Base-by-base conservation (phyloP, 1,140 invertebrate species). In the Argopecten irradians region DNA sequence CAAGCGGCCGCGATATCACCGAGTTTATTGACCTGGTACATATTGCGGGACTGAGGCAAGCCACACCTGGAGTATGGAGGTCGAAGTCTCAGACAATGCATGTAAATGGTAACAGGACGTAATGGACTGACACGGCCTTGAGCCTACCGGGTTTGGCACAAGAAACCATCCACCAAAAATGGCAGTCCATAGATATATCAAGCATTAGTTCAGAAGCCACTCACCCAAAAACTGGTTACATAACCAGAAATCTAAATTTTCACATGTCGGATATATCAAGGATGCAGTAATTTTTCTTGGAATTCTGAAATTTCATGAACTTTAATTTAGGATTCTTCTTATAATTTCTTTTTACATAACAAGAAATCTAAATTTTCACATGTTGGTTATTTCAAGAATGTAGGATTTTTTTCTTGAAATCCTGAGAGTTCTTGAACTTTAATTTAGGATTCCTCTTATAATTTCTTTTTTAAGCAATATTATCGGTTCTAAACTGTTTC, bases 21-120 rank as follows among this genome's bases (percentile, higher is more conserved):
- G 55, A 71, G 55, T 71, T 71, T 71, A 71, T 71, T 71, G 55
- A 71, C 55, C 55, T 71, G 22, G 55, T 71, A 71, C n/a, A 71
- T n/a, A 71, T 71, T 28, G 55, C 11, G 55, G n/a, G n/a, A 71
- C 55, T 11, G 22, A n/a, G 55, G 55, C 55, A 28, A n/a, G 55
- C 55, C 55, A 71, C 55, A 71, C 55, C 55, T 71, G 55, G 55
- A 71, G 55, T 28, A n/a, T 28, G 22, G 55, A 71, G 55, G 55
- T 71, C 55, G 22, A 22, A 71, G n/a, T 22, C 55, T 22, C 55
- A 71, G 55, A 71, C 55, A 71, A 71, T 28, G 55, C 55, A 71
- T 71, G 55, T 71, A n/a, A 71, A 28, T n/a, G 11, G 5, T 71
- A 71, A 71, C 55, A 28, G 55, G 55, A 71, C 55, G 22, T 71